Conservation (phyloP, 2,888 invertebrate species). For the Sturmia bella region DNA sequence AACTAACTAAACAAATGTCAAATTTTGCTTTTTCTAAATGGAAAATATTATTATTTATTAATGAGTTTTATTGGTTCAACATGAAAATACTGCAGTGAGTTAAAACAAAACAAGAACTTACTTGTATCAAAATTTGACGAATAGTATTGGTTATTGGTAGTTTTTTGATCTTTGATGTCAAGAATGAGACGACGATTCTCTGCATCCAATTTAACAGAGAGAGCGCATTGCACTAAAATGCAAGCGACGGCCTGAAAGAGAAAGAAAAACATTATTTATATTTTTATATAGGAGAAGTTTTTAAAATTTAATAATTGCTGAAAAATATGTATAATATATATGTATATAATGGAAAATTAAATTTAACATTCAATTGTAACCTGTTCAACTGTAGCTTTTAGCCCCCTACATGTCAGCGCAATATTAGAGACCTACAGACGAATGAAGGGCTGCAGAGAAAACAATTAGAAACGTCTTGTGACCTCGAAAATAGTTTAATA, state of each 20-base stretch:
- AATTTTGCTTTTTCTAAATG: conserved; percentile 54
- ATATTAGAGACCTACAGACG: no score
- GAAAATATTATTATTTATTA: conserved; percentile 44
- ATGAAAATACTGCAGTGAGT: neutral
- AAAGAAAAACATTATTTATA: neutral
- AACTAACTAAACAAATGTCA: conserved; percentile 45
- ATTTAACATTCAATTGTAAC: no score
- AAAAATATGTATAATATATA: no score
- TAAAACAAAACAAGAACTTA: conserved; percentile 82
- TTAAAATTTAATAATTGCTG: no score
- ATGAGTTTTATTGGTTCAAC: conserved; percentile 21
- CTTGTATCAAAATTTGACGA: conserved; percentile 89
- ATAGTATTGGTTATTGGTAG: conserved; percentile 88
- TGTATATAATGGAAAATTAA: no score
- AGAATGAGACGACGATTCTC: conserved; percentile 86
- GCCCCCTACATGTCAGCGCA: no score
- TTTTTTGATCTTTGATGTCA: conserved; percentile 87
- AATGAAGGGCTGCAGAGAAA: no score
- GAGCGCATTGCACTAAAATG: conserved; percentile 80
- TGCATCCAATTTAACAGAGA: conserved; percentile 78
- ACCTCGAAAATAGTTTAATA: no score
- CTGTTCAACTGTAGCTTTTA: no score
- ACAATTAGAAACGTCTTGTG: no score
- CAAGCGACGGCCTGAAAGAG: conserved; percentile 81
- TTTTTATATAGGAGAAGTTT: no score